Evolutionary conservation across 2,797 vertebrate species (phyloP).

Genomic region (Ceryle rudis): DNA sequence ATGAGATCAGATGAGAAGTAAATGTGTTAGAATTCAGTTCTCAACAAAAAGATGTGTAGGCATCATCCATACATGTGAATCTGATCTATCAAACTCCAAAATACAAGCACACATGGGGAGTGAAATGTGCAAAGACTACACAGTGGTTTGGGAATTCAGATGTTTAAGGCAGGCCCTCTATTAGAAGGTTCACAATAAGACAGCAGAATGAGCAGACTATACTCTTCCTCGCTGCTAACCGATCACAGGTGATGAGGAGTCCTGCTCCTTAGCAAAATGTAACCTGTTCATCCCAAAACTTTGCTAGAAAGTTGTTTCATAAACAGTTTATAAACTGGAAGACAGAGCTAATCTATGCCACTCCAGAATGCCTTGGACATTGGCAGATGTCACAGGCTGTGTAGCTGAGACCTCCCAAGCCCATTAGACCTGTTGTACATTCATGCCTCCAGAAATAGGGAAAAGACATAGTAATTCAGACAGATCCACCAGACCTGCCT

Average conservation of each 20-base stretch:
- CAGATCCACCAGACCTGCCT: not conserved
- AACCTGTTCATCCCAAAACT: not conserved
- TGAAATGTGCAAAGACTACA: not conserved
- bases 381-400: not conserved
- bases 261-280: not conserved
- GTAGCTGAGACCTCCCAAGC: not conserved
- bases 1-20: not conserved
- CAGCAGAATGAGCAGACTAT: not conserved
- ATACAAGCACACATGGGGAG: not conserved
- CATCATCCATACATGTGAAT: not conserved
- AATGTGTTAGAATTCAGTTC: not conserved
- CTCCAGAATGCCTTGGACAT: not conserved
- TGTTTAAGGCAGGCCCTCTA: not conserved
- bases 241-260: not conserved
- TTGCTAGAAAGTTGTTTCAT: not conserved
- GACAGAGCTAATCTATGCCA: not conserved
- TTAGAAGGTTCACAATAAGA: not conserved
- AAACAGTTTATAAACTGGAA: not conserved
- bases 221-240: not conserved
- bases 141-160: not conserved
- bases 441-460: not conserved
- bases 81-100: not conserved
- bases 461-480: not conserved
- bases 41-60: not conserved
- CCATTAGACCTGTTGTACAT: not conserved